Conservation (phyloP, 1,140 invertebrate genomes). For the Drosophila virilis region DNA sequence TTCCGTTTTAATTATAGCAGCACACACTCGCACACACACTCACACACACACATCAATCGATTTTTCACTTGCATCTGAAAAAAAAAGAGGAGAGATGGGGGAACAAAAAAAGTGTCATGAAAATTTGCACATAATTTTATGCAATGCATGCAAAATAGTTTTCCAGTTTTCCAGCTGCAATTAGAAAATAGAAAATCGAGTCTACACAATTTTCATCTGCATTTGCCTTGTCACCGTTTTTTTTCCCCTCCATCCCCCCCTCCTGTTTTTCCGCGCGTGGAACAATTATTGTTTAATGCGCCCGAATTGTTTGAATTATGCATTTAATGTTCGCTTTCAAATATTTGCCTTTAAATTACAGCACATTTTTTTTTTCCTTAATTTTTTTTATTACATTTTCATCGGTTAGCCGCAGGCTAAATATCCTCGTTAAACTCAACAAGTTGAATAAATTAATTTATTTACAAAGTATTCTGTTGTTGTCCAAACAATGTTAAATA, state of each 20-base stretch:
- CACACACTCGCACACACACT: constrained; percentile 1
- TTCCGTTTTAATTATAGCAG: constrained; percentile 49
- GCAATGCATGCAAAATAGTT: constrained; percentile 18
- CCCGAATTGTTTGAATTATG: neutral
- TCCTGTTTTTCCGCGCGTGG: too few species aligned
- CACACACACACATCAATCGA: constrained; percentile 9
- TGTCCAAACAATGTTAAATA: neutral
- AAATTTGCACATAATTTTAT: constrained; percentile 11
- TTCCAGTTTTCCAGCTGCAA: neutral
- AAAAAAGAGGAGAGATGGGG: neutral
- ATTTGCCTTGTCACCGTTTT: neutral
- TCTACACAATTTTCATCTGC: neutral
- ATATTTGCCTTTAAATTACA: neutral
- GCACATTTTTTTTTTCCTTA: neutral
- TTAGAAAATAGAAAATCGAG: constrained; percentile 2
- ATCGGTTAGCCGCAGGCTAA: neutral
- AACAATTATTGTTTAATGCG: too few species aligned
- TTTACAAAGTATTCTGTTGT: neutral
- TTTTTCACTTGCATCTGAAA: neutral
- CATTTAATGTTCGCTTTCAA: neutral
- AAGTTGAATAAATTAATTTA: neutral
- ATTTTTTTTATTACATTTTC: neutral
- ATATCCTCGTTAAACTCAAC: constrained; percentile 5
- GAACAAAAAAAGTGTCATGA: neutral
- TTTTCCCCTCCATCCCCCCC: too few species aligned